Evolutionary conservation across 2,888 invertebrate species (phyloP).

Genomic region (Psylliodes chrysocephalus): DNA sequence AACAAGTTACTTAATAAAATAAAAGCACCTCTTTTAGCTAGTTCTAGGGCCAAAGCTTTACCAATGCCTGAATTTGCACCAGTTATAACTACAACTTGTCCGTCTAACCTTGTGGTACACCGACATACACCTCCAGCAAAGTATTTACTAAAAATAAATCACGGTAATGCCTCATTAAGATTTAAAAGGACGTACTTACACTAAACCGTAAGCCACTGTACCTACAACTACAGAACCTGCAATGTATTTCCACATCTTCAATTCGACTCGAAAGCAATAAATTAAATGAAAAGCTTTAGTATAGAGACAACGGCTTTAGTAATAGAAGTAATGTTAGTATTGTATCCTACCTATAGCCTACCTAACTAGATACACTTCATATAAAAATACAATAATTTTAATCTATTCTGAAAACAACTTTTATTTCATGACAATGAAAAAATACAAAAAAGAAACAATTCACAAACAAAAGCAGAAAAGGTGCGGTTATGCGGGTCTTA

Average conservation of each 20-base stretch:
- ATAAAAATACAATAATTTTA: too few species aligned
- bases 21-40: conserved; percentile 64
- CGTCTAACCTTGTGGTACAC: conserved; percentile 59
- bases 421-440: too few species aligned
- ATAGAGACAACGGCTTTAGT: neutral
- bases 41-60: conserved; percentile 66
- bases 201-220: conserved; percentile 57
- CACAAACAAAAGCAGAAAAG: too few species aligned
- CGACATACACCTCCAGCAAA: conserved; percentile 60
- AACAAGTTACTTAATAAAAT: too few species aligned
- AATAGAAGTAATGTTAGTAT: conserved; percentile 1
- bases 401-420: too few species aligned
- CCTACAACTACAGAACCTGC: conserved; percentile 56
- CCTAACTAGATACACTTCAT: too few species aligned
- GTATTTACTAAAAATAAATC: conserved; percentile 56
- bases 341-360: conserved; percentile 9
- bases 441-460: too few species aligned
- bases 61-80: conserved; percentile 72
- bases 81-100: conserved; percentile 68
- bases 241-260: conserved; percentile 59
- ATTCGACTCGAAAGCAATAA: conserved; percentile 14
- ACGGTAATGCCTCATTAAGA: conserved; percentile 18
- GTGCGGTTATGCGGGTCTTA: too few species aligned
- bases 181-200: conserved; percentile 54
- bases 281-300: conserved; percentile 1